Conservation (phyloP, 2,113 vertebrate genomes). For the Megatriorchis doriae region DNA sequence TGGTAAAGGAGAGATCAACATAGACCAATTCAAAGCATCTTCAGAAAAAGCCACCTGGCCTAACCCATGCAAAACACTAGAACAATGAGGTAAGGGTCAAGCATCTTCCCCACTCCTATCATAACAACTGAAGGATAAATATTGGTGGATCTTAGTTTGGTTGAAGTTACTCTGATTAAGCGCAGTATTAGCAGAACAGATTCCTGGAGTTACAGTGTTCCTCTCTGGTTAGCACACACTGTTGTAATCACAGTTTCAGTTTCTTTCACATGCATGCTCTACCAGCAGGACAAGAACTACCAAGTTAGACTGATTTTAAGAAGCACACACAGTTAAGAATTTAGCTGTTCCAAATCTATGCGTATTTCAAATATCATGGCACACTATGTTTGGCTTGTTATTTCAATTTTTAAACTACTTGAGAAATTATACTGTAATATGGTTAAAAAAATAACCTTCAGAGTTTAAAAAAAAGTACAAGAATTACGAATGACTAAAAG, state of each 20-base stretch:
- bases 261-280: neutral
- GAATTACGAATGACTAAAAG: neutral
- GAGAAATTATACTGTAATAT: neutral
- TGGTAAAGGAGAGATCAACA: neutral
- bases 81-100: neutral
- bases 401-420: neutral
- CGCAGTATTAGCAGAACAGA: neutral
- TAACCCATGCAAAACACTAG: neutral
- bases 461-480: neutral
- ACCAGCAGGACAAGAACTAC: neutral
- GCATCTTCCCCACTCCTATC: neutral
- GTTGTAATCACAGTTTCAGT: neutral
- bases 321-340: neutral
- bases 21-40: neutral
- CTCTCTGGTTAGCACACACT: neutral
- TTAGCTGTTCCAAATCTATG: neutral
- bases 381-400: neutral
- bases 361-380: neutral
- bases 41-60: neutral
- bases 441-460: neutral
- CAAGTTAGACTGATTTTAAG: neutral
- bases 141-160: neutral
- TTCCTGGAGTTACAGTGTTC: neutral
- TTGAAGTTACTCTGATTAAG: neutral
- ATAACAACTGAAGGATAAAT: neutral